These are phyloP conservation scores for Cyphomyrus discorhynchus DNA, from an alignment of 2,113 vertebrate genomes.

Conservation along the genomic window DNA sequence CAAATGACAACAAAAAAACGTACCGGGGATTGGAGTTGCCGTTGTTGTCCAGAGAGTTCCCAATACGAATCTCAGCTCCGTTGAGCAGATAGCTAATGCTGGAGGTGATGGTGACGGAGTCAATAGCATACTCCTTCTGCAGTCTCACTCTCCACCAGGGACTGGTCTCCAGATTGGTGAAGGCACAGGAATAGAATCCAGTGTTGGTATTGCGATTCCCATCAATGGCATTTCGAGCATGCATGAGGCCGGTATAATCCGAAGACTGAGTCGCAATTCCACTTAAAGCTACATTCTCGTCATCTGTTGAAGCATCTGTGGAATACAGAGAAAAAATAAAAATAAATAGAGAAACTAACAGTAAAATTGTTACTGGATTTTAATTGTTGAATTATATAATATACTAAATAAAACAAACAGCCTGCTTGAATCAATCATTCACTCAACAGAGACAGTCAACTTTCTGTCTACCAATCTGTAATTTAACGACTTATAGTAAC, in stretches of 20 bases:
- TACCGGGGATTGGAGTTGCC: slow-evolving; percentile 11
- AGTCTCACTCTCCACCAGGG: slow-evolving; percentile 14
- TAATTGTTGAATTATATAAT: background rate
- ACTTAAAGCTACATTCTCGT: background rate
- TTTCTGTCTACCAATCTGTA: background rate
- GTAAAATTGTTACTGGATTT: background rate
- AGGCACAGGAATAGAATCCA: slow-evolving; percentile 7
- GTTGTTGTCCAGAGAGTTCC: slow-evolving; percentile 7
- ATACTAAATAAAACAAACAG: background rate
- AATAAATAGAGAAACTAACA: background rate
- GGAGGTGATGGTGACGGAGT: slow-evolving; percentile 11
- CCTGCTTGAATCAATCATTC: background rate
- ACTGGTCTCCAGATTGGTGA: background rate
- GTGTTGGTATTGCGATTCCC: background rate
- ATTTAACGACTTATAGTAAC: background rate
- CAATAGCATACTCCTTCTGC: background rate
- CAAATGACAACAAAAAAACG: background rate
- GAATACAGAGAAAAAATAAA: background rate
- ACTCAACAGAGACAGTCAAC: background rate
- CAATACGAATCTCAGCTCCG: slow-evolving; percentile 10
- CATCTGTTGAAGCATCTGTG: background rate
- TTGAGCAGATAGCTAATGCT: background rate
- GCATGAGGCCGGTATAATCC: background rate
- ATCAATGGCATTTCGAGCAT: slow-evolving; percentile 8
- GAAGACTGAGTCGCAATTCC: background rate